phyloP scores from a whole-genome alignment of 2,888 invertebrate genomes.

The Hoplodrina ambigua region DNA sequence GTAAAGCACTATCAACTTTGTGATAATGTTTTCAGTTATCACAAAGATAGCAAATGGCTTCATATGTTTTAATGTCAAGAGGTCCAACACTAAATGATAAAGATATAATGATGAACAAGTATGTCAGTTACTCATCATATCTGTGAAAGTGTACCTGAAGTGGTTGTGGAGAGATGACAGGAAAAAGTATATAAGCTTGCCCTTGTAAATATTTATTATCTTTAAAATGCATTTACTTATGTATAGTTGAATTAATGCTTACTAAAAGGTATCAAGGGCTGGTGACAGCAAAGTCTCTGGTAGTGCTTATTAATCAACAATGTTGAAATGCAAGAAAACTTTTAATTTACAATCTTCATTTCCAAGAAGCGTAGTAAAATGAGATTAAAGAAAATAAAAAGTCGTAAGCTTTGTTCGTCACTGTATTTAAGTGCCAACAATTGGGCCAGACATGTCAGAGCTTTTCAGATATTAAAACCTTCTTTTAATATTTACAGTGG shows the following conservation, averaged over 20 bases:
- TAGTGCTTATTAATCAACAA: no score
- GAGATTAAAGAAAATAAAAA: no score
- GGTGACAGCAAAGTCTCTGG: background rate
- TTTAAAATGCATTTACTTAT: background rate
- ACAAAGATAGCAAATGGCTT: slow-evolving; percentile 28
- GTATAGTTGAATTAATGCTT: no score
- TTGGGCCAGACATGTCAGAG: no score
- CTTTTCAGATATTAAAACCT: background rate
- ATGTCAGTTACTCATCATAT: slow-evolving; percentile 5
- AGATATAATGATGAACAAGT: slow-evolving; percentile 13
- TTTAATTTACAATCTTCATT: no score
- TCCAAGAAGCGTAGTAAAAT: no score
- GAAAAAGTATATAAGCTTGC: slow-evolving; percentile 14
- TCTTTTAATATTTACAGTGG: slow-evolving; percentile 87
- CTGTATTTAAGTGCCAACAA: no score
- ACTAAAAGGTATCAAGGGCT: background rate
- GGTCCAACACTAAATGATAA: slow-evolving; percentile 12
- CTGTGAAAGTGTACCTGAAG: slow-evolving; percentile 28
- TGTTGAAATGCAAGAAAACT: no score
- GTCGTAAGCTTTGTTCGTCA: no score
- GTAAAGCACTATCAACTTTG: slow-evolving; percentile 52
- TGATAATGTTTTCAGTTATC: slow-evolving; percentile 55
- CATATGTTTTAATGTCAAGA: slow-evolving; percentile 28
- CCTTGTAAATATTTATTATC: background rate
- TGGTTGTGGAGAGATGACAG: background rate